Percentiles rank a stretch among this genome's conserved stretches.
These are phyloP conservation scores for Drosophila subobscura DNA, from an alignment of 1,140 invertebrate genomes.

Conservation along the genomic window DNA sequence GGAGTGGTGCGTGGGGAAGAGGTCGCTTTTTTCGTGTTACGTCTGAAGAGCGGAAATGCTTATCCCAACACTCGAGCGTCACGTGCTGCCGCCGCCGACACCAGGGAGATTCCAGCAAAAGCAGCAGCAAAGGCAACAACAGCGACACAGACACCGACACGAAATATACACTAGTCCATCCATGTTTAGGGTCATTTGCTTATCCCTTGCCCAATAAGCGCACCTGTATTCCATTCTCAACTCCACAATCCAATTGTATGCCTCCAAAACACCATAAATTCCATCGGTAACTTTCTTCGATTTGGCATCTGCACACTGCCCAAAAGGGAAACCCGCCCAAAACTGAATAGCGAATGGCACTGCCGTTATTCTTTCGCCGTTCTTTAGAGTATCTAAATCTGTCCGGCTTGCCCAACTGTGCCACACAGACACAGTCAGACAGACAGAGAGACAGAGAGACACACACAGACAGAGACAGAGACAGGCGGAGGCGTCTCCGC, in stretches of 20 bases:
- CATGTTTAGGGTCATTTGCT: too few relatives aligned
- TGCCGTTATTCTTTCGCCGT: neutral
- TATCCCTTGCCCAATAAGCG: too few relatives aligned
- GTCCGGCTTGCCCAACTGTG: slow-evolving; percentile 67
- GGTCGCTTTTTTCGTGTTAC: slow-evolving; percentile 65
- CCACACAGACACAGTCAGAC: slow-evolving; percentile 34
- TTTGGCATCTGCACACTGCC: too few relatives aligned
- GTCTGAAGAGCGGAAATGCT: slow-evolving; percentile 80
- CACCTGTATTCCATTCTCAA: too few relatives aligned
- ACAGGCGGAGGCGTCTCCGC: slow-evolving; percentile 21
- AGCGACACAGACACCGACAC: neutral
- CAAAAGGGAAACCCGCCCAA: too few relatives aligned
- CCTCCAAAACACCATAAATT: too few relatives aligned
- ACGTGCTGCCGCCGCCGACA: slow-evolving; percentile 53
- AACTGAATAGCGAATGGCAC: too few relatives aligned
- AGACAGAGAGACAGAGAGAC: slow-evolving; percentile 10
- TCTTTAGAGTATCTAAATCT: slow-evolving; percentile 43
- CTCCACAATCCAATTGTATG: too few relatives aligned
- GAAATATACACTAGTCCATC: slow-evolving; percentile 11
- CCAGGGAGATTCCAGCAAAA: too few relatives aligned
- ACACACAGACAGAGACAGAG: neutral
- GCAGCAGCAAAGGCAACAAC: too few relatives aligned
- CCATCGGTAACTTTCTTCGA: too few relatives aligned
- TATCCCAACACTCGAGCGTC: slow-evolving; percentile 79
- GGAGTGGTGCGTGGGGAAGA: slow-evolving; percentile 1